Conservation (phyloP, 1,140 invertebrate genomes). For the Coenobita brevimanus region DNA sequence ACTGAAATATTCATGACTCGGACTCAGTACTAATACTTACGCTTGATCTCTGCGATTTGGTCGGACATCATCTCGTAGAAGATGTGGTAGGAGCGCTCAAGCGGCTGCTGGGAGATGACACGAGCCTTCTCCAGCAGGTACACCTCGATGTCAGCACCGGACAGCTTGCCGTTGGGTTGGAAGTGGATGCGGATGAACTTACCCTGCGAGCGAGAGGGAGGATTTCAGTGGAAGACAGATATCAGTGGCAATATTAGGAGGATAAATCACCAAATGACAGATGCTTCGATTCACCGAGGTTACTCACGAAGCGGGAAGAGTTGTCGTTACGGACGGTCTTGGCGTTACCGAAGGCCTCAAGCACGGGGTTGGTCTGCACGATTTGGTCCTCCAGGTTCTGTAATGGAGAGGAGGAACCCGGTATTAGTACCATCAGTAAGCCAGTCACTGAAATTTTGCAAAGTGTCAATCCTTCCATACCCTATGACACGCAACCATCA, state of each 20-base stretch:
- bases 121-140: slow-evolving; percentile 99
- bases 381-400: slow-evolving; percentile 93
- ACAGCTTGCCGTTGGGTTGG: slow-evolving; percentile 82
- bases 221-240: too few relatives aligned
- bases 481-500: too few relatives aligned
- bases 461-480: too few relatives aligned
- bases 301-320: slow-evolving; percentile 99
- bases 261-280: not conserved
- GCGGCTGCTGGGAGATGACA: slow-evolving; percentile 98
- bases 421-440: not conserved
- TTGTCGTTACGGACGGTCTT: slow-evolving; percentile 99
- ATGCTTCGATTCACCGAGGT: too few relatives aligned
- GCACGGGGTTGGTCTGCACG: slow-evolving; percentile 98
- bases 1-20: too few relatives aligned
- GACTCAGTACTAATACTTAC: slow-evolving; percentile 80
- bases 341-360: slow-evolving; percentile 99
- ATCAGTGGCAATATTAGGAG: not conserved
- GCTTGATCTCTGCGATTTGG: slow-evolving; percentile 85
- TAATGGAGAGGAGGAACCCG: not conserved
- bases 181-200: slow-evolving; percentile 69
- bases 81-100: slow-evolving; percentile 99
- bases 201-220: slow-evolving; percentile 75
- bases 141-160: slow-evolving; percentile 99
- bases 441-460: not conserved
- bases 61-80: slow-evolving; percentile 93